Conservation (phyloP, 2,888 invertebrate genomes). For the Pilophorus perplexus region DNA sequence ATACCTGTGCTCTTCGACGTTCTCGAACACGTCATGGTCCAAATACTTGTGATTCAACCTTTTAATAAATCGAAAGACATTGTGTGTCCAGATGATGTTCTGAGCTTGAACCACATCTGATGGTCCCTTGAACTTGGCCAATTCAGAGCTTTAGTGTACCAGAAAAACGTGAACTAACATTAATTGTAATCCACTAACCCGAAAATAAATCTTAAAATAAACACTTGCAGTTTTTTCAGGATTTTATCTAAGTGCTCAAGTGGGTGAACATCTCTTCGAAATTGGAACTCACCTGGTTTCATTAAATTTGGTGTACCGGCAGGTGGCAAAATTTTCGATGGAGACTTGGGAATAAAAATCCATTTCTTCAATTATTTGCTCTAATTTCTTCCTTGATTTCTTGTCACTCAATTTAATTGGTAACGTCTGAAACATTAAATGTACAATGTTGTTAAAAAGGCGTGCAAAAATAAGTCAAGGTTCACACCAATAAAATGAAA, state of each 20-base stretch:
- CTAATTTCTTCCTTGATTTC: slow-evolving; percentile 10
- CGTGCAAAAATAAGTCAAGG: no score
- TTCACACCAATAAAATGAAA: no score
- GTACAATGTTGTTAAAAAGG: no score
- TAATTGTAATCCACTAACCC: no score
- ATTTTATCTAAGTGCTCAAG: no score
- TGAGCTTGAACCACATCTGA: background rate
- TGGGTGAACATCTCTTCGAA: no score
- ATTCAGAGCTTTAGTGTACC: no score
- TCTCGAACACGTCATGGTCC: background rate
- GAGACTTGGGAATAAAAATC: slow-evolving; percentile 1
- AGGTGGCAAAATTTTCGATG: background rate
- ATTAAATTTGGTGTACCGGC: background rate
- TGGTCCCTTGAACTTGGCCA: no score
- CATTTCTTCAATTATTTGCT: slow-evolving; percentile 23
- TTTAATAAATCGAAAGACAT: slow-evolving; percentile 13
- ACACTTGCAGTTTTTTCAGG: no score
- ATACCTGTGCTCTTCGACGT: slow-evolving; percentile 11
- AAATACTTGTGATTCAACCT: slow-evolving; percentile 24
- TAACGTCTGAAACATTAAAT: slow-evolving; percentile 24
- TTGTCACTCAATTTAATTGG: slow-evolving; percentile 17
- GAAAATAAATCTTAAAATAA: no score
- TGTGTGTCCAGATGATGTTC: slow-evolving; percentile 22
- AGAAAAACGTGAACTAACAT: no score
- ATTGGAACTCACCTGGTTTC: background rate